These are phyloP conservation scores for Heterochromis multidens DNA, from an alignment of 2,113 vertebrate genomes.

Conservation along the genomic window DNA sequence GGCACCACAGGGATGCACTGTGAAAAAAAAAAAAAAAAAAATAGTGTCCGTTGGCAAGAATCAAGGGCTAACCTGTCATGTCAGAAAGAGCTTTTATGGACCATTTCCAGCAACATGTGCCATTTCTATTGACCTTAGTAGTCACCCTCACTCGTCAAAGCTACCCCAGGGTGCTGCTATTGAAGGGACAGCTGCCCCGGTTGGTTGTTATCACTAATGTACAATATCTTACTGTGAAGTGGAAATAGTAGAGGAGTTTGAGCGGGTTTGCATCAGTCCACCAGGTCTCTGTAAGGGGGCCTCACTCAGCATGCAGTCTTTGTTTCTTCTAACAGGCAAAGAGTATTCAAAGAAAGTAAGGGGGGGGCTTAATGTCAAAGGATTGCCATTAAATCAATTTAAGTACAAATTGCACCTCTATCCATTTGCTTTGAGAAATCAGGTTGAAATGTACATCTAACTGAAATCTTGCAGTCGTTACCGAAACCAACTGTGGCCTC, in stretches of 20 bases:
- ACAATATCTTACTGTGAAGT: background rate
- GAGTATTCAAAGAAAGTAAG: background rate
- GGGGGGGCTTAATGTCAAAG: background rate
- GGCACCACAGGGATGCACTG: background rate
- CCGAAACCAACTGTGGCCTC: background rate
- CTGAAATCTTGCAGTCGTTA: background rate
- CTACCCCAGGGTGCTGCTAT: background rate
- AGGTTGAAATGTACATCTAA: background rate
- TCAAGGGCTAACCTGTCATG: constrained; percentile 26
- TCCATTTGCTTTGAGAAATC: background rate
- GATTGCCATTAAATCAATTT: background rate
- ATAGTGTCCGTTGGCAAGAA: constrained; percentile 6
- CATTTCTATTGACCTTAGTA: constrained; percentile 38
- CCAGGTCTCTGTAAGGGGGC: background rate
- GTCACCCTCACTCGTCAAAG: constrained; percentile 17
- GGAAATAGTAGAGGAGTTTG: background rate
- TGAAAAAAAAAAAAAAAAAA: background rate
- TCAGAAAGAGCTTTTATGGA: constrained; percentile 57
- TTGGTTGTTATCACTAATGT: constrained; percentile 11
- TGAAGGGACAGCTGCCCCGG: background rate
- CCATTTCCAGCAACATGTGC: constrained; percentile 44
- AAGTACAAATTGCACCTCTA: background rate
- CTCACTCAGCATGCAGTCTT: background rate
- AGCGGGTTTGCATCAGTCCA: constrained; percentile 2
- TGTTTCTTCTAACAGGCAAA: background rate